Evolutionary conservation across 2,113 vertebrate species (phyloP), one percentile per base, ranked within the genome.

Genomic region (Aphyosemion australe): DNA sequence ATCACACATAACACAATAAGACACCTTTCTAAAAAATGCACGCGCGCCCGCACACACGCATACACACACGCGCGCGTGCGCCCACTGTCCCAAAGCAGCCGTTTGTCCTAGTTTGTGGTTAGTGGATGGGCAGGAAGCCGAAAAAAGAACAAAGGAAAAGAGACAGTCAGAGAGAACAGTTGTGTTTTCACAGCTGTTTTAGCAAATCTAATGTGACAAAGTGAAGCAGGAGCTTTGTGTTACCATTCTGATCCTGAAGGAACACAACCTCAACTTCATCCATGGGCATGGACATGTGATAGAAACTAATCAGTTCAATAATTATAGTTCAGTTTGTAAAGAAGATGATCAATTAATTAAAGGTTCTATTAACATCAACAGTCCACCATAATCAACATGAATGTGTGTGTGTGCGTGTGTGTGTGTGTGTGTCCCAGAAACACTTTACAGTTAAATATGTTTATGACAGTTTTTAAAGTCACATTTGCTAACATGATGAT

Each of bases 181-280:
- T 93, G 87, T 92, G 93, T 94, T 94, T 94, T 93, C 85, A 90
- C 90, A 84, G 90, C 93, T 96, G 94, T 95, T 96, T 94, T 92
- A 90, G 87, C 88, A 94, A 94, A 96, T 94, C 82, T 78, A 91
- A 93, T 92, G 92, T 95, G 96, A 97, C 95, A 93, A 90, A 70
- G 88, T 91, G 92, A 92, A 93, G 92, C 89, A 80, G 76, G 65
- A 74, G 87, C 86, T 82, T 88, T 89, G 87, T 88, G 92, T 93
- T 89, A 90, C 87, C 85, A 79, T 57, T 78, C 84, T 88, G 92
- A 92, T 93, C 87, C 91, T 91, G 91, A 72, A 65, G 59, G 55
- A 79, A 78, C 76, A 77, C 73, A 71, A 16, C 34, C 45, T 48
- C 57, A 53, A 58, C 90, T 56, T 90, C 12, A 20, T 56, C 61